Base-by-base conservation (phyloP, 1,140 invertebrate species). In the Oppia nitens region DNA sequence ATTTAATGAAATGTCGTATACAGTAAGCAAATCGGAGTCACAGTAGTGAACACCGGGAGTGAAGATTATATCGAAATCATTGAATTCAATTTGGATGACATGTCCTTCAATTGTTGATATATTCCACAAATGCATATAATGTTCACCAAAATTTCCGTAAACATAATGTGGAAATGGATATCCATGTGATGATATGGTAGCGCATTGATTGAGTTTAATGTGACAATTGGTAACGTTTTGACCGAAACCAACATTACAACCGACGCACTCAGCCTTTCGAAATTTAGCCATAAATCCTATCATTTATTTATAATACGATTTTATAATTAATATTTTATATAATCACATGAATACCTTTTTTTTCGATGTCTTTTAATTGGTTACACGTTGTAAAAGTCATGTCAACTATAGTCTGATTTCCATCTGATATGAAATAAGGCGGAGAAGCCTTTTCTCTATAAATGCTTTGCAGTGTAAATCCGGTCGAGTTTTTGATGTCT, bases 151-250 rank as follows among this genome's bases (percentile, higher is more conserved):
- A 2, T 58, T 53, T 12, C 60, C 59, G 26, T 63, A 66, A 9
- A 53, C 53, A 24, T 65, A 59, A 25, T 67, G 62, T 14, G 66
- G 66, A 54, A 64, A 67, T 6, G 66, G 66, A 60, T 67, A 67
- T 12, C 66, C 66, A 28, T 62, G 52, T 12, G 66, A 67, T 24
- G 66, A 62, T 17, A 67, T 65, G 29, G 60, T 67, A 17, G 60
- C 64, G 63, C 66, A 67, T 0, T 53, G 51, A n/a, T 32, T 58
- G 26, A 25, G 45, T 6, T 47, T 40, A n/a, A 59, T 20, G 9
- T 3, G 52, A 45, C 66, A 67, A 26, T 55, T 52, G 0, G 66
- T 67, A 27, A 53, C 57, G 23, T 55, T 57, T 3, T 25, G 27
- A 25, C 57, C 63, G 17, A 62, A 32, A 11, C 59, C 65, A 6